Base-by-base conservation (phyloP, 1,140 invertebrate genomes). In the Elymnias hypermnestra region DNA sequence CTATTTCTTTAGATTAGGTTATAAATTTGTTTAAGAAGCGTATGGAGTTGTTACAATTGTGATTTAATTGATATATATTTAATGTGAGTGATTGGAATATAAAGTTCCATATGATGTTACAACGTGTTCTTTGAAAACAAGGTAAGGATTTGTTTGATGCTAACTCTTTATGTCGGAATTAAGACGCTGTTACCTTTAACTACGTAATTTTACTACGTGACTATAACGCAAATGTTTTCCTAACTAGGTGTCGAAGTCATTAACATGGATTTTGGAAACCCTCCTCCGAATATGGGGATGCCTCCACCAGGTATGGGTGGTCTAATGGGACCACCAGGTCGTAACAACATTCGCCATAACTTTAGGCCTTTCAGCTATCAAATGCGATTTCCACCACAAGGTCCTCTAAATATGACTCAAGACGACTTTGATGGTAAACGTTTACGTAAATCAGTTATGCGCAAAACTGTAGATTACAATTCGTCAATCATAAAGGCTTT, bases 391-490 rank as follows among this genome's bases (percentile, higher is more conserved):
- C 87, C 87, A 31, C 74, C 88, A 46, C 88, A 88, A 43, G 88
- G 88, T 35, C 88, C 88, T n/a, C 65, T 89, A 40, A 88, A 88
- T 51, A 91, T 91, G 89, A 90, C 90, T 23, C 90, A 93, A 62
- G 92, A 94, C 70, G 96, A 97, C 81, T 98, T 97, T 81, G 97
- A 98, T 89, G 97, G 97, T 18, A 98, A 98, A 89, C 90, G 97
- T 47, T 89, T 98, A 44, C 87, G 97, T 60, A 99, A 99, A 88
- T 96, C 96, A 52, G 94, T 98, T 42, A 97, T 98, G 91, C 89
- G 97, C 59, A 98, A 98, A 89, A 99, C 97, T 26, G 96, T 99
- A 26, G 98, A 99, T 88, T 99, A 99, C 83, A 99, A 99, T 89
- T 93, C 96, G n/a, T 92, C 97, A 19, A 94, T 98, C 58, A 94